phyloP scores from a whole-genome alignment of 2,888 invertebrate genomes.

The Pegoplata infirma region DNA sequence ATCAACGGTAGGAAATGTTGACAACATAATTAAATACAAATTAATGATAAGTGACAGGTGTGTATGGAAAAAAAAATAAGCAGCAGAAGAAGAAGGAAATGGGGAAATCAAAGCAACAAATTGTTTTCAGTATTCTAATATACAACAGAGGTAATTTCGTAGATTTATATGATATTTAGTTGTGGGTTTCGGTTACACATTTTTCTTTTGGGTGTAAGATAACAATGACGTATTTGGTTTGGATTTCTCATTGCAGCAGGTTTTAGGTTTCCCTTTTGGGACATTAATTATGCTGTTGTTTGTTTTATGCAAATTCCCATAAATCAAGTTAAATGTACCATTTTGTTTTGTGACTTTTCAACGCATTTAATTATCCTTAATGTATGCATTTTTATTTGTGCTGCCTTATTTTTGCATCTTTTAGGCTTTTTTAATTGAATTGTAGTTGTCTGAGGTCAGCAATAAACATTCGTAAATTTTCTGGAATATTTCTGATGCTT shows the following conservation, averaged over 20 bases:
- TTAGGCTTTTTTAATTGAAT: constrained; percentile 33
- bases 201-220: constrained; percentile 20
- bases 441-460: constrained; percentile 52
- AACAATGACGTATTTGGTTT: constrained; percentile 19
- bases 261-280: constrained; percentile 34
- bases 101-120: neutral
- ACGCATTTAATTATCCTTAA: constrained; percentile 64
- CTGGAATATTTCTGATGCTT: neutral
- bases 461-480: neutral
- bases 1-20: constrained; percentile 61
- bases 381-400: constrained; percentile 71
- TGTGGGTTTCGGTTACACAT: neutral
- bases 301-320: constrained; percentile 66
- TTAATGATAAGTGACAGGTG: constrained; percentile 60
- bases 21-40: constrained; percentile 59
- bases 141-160: too few relatives aligned
- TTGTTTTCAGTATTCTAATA: too few relatives aligned
- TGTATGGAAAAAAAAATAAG: constrained; percentile 7
- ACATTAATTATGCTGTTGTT: constrained; percentile 71
- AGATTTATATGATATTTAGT: neutral
- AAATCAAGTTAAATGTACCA: constrained; percentile 72
- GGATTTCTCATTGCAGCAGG: constrained; percentile 15
- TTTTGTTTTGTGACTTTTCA: constrained; percentile 60
- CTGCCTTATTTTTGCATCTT: constrained; percentile 4
- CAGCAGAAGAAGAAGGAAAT: neutral